Conservation (phyloP, 2,888 invertebrate species). For the Xylophagus ater region DNA sequence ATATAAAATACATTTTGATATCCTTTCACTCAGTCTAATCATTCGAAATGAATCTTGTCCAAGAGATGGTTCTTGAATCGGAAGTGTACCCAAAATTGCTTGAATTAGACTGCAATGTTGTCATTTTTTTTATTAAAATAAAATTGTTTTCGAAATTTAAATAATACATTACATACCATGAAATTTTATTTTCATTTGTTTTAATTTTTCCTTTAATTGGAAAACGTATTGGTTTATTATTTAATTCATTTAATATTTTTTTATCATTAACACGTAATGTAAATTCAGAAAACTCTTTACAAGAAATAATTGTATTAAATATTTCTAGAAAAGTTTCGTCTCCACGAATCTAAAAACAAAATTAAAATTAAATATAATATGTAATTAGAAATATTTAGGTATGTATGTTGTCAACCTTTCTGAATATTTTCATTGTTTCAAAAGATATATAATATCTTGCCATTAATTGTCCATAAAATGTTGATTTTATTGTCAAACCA, state of each 20-base stretch:
- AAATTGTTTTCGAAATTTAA: neutral
- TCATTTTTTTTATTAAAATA: neutral
- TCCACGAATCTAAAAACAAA: conserved; percentile 44
- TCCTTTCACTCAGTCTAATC: conserved; percentile 52
- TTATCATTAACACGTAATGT: conserved; percentile 59
- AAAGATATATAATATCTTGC: conserved; percentile 58
- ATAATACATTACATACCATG: conserved; percentile 44
- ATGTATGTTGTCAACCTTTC: conserved; percentile 40
- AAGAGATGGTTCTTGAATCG: conserved; percentile 55
- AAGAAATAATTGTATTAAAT: conserved; percentile 45
- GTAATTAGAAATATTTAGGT: no score
- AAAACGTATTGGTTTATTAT: conserved; percentile 57
- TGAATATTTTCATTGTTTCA: conserved; percentile 62
- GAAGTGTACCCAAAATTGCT: conserved; percentile 57
- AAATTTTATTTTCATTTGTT: conserved; percentile 63
- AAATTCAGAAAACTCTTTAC: conserved; percentile 58
- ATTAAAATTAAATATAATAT: neutral
- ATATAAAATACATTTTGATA: conserved; percentile 53
- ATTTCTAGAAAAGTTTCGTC: conserved; percentile 46
- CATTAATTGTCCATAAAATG: conserved; percentile 56
- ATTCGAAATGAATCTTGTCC: conserved; percentile 59
- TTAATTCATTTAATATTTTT: conserved; percentile 51
- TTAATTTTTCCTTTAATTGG: conserved; percentile 60
- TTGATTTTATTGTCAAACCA: conserved; percentile 48
- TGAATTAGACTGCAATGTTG: conserved; percentile 53